Conservation (phyloP, 1,140 invertebrate genomes). For the Spodoptera litura region DNA sequence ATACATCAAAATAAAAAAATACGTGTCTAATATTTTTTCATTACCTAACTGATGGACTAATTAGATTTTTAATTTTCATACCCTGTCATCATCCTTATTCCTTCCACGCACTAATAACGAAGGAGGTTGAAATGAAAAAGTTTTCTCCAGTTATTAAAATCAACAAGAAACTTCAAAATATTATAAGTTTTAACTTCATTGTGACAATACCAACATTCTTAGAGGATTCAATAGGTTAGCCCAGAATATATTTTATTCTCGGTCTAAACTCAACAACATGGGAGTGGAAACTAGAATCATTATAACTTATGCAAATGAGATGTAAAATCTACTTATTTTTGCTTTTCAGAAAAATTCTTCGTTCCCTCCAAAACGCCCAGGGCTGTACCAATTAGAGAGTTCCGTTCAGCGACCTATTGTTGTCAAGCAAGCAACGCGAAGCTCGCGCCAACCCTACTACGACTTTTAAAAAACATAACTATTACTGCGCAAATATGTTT, state of each 20-base stretch:
- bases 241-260: neutral
- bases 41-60: no score
- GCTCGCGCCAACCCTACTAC: neutral
- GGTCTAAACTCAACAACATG: neutral
- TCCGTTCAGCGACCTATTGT: slow-evolving; percentile 58
- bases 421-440: slow-evolving; percentile 37
- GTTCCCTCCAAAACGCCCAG: slow-evolving; percentile 51
- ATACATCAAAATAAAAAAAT: no score
- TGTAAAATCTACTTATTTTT: neutral
- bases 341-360: slow-evolving; percentile 48
- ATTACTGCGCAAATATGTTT: neutral
- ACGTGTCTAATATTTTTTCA: no score
- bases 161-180: no score
- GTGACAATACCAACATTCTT: no score
- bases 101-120: no score
- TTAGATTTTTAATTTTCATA: no score
- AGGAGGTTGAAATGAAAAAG: no score
- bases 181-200: no score
- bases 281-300: slow-evolving; percentile 29
- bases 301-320: slow-evolving; percentile 15
- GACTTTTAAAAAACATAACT: neutral
- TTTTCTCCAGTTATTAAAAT: no score
- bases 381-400: slow-evolving; percentile 66
- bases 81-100: no score
- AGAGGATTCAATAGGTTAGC: neutral